A percentile compares a stretch with the other conserved stretches of the same genome.
Evolutionary conservation across 2,113 vertebrate genomes (phyloP).

Genomic region (Crotalus helleri): DNA sequence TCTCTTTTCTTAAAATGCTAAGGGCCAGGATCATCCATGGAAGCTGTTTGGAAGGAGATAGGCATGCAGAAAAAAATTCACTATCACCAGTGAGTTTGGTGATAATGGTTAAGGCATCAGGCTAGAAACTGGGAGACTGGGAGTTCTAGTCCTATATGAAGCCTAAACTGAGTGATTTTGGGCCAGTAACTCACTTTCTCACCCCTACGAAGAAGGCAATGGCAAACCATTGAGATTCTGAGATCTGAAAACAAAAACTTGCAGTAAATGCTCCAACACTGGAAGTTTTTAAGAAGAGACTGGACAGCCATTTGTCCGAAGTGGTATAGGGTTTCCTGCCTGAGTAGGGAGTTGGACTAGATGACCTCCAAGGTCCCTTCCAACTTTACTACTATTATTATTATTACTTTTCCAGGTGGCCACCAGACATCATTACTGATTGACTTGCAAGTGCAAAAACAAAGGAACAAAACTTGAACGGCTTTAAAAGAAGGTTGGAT

Average conservation of each 20-base stretch:
- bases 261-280: too few relatives aligned
- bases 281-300: too few relatives aligned
- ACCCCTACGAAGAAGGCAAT: background rate
- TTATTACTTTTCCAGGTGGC: background rate
- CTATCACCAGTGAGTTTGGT: background rate
- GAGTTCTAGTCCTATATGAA: background rate
- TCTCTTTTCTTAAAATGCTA: background rate
- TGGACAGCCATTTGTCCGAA: too few relatives aligned
- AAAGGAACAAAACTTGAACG: background rate
- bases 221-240: background rate
- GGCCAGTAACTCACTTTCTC: background rate
- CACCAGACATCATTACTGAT: background rate
- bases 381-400: too few relatives aligned
- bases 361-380: too few relatives aligned
- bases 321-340: too few relatives aligned
- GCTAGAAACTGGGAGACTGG: background rate
- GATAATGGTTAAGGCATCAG: background rate
- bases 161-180: background rate
- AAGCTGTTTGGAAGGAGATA: background rate
- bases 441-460: background rate
- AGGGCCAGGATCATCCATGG: background rate
- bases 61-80: background rate
- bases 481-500: background rate
- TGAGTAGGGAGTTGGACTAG: too few relatives aligned
- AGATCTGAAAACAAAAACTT: background rate